Conservation (phyloP, 2,113 vertebrate genomes). For the Cheirogaleus medius region DNA sequence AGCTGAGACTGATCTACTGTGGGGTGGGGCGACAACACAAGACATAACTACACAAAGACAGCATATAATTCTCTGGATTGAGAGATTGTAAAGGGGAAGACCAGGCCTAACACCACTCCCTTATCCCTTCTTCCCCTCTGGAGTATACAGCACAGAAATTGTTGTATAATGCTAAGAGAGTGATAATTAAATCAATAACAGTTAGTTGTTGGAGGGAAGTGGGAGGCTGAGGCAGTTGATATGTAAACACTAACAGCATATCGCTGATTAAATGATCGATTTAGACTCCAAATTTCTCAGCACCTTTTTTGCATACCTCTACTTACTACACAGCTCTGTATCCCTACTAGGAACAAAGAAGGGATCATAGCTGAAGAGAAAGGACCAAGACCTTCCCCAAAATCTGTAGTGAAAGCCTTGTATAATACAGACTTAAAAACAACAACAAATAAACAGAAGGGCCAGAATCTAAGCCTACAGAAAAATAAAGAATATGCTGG, state of each 20-base stretch:
- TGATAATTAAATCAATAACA: constrained; percentile 46
- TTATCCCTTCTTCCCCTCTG: not conserved
- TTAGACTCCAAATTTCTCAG: constrained; percentile 14
- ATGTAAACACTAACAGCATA: constrained; percentile 36
- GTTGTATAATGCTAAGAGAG: not conserved
- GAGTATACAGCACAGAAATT: not conserved
- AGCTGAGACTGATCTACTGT: constrained; percentile 24
- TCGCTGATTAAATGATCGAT: not conserved
- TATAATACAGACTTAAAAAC: constrained; percentile 4
- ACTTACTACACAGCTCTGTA: not conserved
- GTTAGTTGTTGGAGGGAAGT: not conserved
- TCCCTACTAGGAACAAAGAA: not conserved
- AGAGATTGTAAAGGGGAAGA: constrained; percentile 21
- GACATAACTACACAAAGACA: constrained; percentile 30
- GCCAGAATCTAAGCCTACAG: constrained; percentile 44
- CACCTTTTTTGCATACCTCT: not conserved
- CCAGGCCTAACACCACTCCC: not conserved
- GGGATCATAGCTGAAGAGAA: not conserved
- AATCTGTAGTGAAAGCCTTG: not conserved
- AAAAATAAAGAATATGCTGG: constrained; percentile 30
- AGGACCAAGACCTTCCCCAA: not conserved
- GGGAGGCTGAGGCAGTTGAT: not conserved
- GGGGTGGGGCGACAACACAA: not conserved
- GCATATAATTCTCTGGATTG: constrained; percentile 24
- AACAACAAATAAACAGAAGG: constrained; percentile 35